Conservation (phyloP, 2,888 invertebrate genomes). For the Brachynemurus nebulosus region DNA sequence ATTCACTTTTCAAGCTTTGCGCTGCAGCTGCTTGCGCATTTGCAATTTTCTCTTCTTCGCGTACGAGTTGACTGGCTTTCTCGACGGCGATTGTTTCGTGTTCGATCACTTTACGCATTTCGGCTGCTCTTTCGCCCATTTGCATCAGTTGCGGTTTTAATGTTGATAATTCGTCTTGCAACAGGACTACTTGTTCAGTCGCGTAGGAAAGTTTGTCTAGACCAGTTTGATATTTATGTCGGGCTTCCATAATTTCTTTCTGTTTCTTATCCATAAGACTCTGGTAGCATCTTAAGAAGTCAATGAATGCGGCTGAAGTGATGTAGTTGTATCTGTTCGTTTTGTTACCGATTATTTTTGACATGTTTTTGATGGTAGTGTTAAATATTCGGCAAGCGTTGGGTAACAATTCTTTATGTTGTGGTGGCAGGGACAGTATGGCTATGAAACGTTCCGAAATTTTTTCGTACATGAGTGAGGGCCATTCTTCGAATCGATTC, state of each 20-base stretch:
- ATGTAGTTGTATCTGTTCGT: constrained; percentile 64
- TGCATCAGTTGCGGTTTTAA: constrained; percentile 60
- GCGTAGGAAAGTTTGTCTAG: constrained; percentile 67
- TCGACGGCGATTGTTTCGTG: constrained; percentile 63
- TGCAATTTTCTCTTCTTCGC: constrained; percentile 76
- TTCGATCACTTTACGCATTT: constrained; percentile 66
- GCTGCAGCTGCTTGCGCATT: constrained; percentile 77
- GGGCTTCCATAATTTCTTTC: constrained; percentile 54
- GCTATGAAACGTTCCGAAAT: constrained; percentile 64
- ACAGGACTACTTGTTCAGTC: constrained; percentile 56
- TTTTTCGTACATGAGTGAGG: constrained; percentile 71
- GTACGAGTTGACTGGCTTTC: constrained; percentile 62
- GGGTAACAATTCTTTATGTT: constrained; percentile 49
- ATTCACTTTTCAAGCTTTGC: constrained; percentile 72
- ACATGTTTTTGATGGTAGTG: constrained; percentile 51
- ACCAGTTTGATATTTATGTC: constrained; percentile 55
- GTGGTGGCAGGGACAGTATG: constrained; percentile 54
- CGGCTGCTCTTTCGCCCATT: constrained; percentile 56
- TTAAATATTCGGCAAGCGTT: constrained; percentile 82
- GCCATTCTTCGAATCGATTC: constrained; percentile 85
- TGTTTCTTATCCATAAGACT: constrained; percentile 56
- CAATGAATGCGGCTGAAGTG: constrained; percentile 73
- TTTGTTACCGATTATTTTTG: constrained; percentile 46
- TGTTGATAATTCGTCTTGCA: constrained; percentile 60
- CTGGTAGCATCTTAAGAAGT: constrained; percentile 65